phyloP scores from a whole-genome alignment of 2,888 invertebrate genomes.

The Mythimna albipuncta region DNA sequence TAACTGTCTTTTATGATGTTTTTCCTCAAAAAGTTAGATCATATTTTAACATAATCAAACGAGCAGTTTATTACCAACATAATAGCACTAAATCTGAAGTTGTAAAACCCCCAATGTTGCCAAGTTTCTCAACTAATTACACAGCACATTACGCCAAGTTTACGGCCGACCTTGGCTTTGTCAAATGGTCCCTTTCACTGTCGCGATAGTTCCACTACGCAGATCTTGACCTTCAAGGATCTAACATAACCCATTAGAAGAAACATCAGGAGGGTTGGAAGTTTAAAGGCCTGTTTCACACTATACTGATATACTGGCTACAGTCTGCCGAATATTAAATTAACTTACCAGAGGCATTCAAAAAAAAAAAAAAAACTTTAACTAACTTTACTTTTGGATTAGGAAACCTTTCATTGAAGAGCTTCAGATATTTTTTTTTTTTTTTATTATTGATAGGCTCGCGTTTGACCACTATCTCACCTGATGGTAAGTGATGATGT shows the following conservation, averaged over 20 bases:
- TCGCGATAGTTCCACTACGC: constrained; percentile 31
- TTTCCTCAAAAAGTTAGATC: no score
- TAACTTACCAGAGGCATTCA: background rate
- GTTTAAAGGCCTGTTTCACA: constrained; percentile 9
- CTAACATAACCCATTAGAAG: constrained; percentile 36
- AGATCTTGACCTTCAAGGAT: constrained; percentile 46
- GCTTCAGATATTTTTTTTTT: no score
- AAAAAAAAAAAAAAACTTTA: no score
- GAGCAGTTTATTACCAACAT: background rate
- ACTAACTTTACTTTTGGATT: no score
- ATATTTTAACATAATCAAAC: no score
- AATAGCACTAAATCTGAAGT: constrained; percentile 3
- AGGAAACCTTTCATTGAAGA: no score
- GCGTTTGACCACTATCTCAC: no score
- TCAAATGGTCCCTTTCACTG: constrained; percentile 36
- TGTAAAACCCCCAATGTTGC: constrained; percentile 17
- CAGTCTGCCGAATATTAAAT: background rate
- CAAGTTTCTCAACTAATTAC: constrained; percentile 37
- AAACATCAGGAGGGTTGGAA: constrained; percentile 16
- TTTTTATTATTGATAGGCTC: no score
- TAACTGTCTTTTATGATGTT: no score
- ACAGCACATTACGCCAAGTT: constrained; percentile 37
- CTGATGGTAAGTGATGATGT: no score
- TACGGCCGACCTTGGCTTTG: constrained; percentile 41
- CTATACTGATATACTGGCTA: background rate